A percentile compares a stretch with the other conserved stretches of the same genome.
These are phyloP conservation scores for Drosophila nigricruria DNA, from an alignment of 2,888 invertebrate genomes.

Conservation along the genomic window DNA sequence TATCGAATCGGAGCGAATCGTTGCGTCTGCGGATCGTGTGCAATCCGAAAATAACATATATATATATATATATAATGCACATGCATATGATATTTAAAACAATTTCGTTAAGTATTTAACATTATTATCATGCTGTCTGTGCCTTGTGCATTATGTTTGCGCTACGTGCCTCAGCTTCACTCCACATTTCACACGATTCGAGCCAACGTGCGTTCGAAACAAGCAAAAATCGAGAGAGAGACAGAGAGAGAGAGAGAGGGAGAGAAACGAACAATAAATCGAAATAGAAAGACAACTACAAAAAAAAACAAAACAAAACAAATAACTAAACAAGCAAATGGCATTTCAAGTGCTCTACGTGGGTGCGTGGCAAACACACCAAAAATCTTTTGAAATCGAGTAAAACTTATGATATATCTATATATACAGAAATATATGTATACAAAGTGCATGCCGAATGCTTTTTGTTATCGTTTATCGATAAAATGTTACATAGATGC, in stretches of 20 bases:
- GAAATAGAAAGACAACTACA: background rate
- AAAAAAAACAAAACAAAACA: background rate
- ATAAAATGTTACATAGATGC: background rate
- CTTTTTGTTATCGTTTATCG: background rate
- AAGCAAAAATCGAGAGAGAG: constrained; percentile 21
- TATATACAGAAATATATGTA: background rate
- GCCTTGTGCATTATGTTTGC: constrained; percentile 33
- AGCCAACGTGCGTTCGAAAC: constrained; percentile 37
- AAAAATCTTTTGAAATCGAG: background rate
- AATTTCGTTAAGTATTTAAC: constrained; percentile 49
- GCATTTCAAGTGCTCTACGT: constrained; percentile 9
- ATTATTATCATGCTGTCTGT: constrained; percentile 59
- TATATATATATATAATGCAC: too few species aligned
- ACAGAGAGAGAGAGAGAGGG: constrained; percentile 19
- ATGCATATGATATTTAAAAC: constrained; percentile 49
- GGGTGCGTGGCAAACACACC: constrained; percentile 4
- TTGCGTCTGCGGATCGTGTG: constrained; percentile 41
- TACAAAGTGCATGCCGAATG: background rate
- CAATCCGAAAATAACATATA: constrained; percentile 34
- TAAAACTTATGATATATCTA: background rate
- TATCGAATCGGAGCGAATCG: background rate
- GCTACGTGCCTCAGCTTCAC: constrained; percentile 68
- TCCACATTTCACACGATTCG: constrained; percentile 76
- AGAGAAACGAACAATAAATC: constrained; percentile 6
- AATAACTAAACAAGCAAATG: constrained; percentile 1